Evolutionary conservation across 2,113 vertebrate genomes (phyloP), one percentile per base, ranked within the genome.

Genomic region (Eonycteris spelaea): DNA sequence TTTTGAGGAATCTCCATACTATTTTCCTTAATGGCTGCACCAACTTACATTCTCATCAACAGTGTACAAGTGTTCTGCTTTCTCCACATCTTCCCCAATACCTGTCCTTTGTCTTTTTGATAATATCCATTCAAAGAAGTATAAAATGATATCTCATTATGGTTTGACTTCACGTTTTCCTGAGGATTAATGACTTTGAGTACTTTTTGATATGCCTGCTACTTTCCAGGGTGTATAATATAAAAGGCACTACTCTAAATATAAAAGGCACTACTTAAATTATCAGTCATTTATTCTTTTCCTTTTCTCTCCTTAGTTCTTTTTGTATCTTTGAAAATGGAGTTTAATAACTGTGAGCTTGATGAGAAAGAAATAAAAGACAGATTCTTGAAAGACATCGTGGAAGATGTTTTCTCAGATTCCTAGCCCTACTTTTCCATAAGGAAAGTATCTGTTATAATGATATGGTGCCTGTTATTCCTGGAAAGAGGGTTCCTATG

Each of bases 401-500:
- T 71, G 5, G n/a, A 61, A 83, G 40, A 51, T 28, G 26, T 83
- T 45, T 28, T 1, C 35, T 89, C 40, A 84, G 13, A 53, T 63
- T 70, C 28, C 0, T 77, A 28, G 21, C 15, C 26, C 18, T 75
- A 12, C 78, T 57, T 88, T 55, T 63, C 18, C 28, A 21, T 33
- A 38, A 55, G 8, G 1, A 53, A 51, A 55, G 10, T 33, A 14
- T 45, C 1, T 67, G 4, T 51, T 70, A 68, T 67, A 22, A 57
- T 67, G 18, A 61, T 35, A 6, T 15, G 40, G 4, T 9, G 0
- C 10, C 22, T 53, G 4, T 12, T 43, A 3, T 78, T 78, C 14
- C 33, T 19, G 18, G 12, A 22, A 61, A n/a, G 0, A 9, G 12
- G 19, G 7, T 8, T 30, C 12, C 4, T 30, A 15, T 15, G 13